These are phyloP conservation scores for Hyalella azteca DNA, from an alignment of 2,888 invertebrate genomes.

Conservation along the genomic window DNA sequence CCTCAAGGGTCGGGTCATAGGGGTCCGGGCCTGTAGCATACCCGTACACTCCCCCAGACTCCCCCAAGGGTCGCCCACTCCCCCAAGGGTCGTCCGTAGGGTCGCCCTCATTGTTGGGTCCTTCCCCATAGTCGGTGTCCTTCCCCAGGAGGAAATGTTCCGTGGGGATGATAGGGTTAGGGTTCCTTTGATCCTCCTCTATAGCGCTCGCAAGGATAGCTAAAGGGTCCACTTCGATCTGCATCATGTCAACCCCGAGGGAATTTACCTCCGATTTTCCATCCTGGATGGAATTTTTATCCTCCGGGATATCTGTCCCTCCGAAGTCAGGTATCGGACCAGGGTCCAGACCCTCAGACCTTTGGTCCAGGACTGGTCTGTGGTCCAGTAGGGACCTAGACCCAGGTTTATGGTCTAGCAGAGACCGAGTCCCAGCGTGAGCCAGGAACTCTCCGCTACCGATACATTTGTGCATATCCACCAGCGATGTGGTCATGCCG, in stretches of 20 bases:
- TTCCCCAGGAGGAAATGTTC: constrained; percentile 54
- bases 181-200: constrained; percentile 54
- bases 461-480: constrained; percentile 17
- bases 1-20: constrained; percentile 1
- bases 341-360: background rate
- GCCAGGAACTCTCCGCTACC: constrained; percentile 9
- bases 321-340: background rate
- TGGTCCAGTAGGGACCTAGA: background rate
- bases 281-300: background rate
- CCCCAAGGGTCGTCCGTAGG: background rate
- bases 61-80: background rate
- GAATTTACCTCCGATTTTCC: background rate
- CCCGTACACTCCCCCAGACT: constrained; percentile 8
- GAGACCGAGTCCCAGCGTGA: background rate
- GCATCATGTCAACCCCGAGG: constrained; percentile 39
- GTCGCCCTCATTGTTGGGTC: background rate
- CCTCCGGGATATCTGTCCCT: background rate
- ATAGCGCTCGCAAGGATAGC: constrained; percentile 51
- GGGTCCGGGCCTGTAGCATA: constrained; percentile 10
- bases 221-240: constrained; percentile 53
- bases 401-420: background rate
- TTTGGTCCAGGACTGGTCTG: background rate
- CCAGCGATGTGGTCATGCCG: constrained; percentile 21
- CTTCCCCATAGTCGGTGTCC: background rate
- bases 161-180: constrained; percentile 50